A percentile compares a stretch with the other conserved stretches of the same genome.
Conservation (phyloP, 1,140 invertebrate species). For the Ostrea denselamellosa region DNA sequence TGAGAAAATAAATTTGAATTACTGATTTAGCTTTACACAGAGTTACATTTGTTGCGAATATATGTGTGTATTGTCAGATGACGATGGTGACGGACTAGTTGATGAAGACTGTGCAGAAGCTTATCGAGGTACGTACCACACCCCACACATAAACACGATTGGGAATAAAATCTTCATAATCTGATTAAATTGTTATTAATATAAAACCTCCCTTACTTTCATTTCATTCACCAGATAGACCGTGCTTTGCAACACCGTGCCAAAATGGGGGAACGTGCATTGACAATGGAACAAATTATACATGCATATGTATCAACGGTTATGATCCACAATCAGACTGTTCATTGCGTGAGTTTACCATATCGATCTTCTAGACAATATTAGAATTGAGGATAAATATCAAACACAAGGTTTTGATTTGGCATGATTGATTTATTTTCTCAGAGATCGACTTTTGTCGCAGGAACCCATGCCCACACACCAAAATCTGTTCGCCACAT, state of each 20-base stretch:
- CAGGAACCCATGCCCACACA: constrained; percentile 39
- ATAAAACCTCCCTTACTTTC: not conserved
- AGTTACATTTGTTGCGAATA: not conserved
- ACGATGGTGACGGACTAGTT: not conserved
- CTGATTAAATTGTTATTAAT: not conserved
- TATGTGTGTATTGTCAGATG: not conserved
- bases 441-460: constrained; percentile 32
- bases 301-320: not conserved
- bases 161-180: not conserved
- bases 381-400: not conserved
- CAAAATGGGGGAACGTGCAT: constrained; percentile 4
- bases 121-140: not conserved
- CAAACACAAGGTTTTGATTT: too few relatives aligned
- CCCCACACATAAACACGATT: not conserved
- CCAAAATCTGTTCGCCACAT: constrained; percentile 40
- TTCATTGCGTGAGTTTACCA: not conserved
- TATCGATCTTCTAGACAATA: not conserved
- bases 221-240: not conserved
- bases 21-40: too few relatives aligned
- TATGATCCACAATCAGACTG: not conserved
- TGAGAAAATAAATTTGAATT: too few relatives aligned
- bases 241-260: constrained; percentile 22
- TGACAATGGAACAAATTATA: not conserved
- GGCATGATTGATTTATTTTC: not conserved
- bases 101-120: constrained; percentile 1